Base-by-base conservation (phyloP, 2,797 vertebrate genomes). In the Sebastes aleutianus region DNA sequence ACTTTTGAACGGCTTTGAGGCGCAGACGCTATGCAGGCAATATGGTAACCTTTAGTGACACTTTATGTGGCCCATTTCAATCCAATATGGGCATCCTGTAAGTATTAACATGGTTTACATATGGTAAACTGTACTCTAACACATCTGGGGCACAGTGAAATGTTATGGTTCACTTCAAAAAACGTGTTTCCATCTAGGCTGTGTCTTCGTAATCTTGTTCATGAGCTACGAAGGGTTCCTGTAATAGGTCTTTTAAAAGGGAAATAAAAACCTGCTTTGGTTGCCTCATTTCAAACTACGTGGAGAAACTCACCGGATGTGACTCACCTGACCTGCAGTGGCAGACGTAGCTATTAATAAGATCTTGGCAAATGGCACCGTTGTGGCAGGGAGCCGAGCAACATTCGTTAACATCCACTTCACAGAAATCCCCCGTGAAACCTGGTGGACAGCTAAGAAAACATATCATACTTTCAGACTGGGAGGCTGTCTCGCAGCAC, bases 331-430 rank as follows among this genome's bases (percentile, higher is more conserved):
- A 93, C 90, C 94, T 95, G 92, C 97, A 98, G 94, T 96, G 96
- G 92, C 96, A 98, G 88, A 92, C 85, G 85, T 96, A 97, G 88
- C 95, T 95, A 88, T 95, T 96, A 90, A 96, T 94, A 78, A 94
- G 94, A 93, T 98, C 95, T 93, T 97, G 94, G 92, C 96, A 97
- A 83, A 95, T 87, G 79, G 94, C 95, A 29, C 91, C 93, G 10
- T 98, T 95, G 58, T 94, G 92, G 93, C 97, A 97, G 53, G 96
- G 95, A 83, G 95, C 96, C 83, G 97, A 98, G 89, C 93, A 95
- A 80, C 96, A 97, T 88, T 98, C 96, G 90, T 97, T 96, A 92
- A 96, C 86, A 85, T 97, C 96, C 82, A 95, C 91, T 95, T 98
- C 96, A 93, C 96, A 98, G 93, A 96, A 97, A 78, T 95, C 90